phyloP scores from a whole-genome alignment of 2,888 invertebrate species.

The Drosophila nr. medialis region DNA sequence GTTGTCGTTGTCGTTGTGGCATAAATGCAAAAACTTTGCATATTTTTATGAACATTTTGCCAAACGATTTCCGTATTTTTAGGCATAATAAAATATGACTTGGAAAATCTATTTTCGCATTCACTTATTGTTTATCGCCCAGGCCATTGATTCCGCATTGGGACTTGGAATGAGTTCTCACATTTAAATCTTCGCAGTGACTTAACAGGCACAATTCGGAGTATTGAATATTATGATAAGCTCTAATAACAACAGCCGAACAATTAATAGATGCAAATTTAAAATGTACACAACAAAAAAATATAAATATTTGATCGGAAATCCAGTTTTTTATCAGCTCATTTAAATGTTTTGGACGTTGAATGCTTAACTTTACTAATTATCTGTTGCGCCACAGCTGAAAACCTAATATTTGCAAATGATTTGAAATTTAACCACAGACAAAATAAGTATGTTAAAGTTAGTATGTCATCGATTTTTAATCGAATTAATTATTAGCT shows the following conservation, averaged over 20 bases:
- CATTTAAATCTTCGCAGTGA: constrained; percentile 61
- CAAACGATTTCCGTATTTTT: constrained; percentile 31
- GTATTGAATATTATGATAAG: constrained; percentile 24
- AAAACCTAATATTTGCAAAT: neutral
- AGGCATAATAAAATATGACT: constrained; percentile 60
- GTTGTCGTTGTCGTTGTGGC: constrained; percentile 44
- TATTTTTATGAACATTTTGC: constrained; percentile 53
- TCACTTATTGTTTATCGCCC: constrained; percentile 66
- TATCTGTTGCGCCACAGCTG: neutral
- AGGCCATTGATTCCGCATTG: constrained; percentile 61
- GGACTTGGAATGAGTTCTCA: neutral
- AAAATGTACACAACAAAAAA: neutral
- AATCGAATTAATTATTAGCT: neutral
- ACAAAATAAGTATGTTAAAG: neutral
- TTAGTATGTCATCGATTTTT: neutral
- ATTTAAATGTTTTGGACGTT: neutral
- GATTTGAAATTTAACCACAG: neutral
- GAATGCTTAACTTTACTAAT: neutral
- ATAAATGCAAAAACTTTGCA: constrained; percentile 66
- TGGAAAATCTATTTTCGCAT: constrained; percentile 69
- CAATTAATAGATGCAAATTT: neutral
- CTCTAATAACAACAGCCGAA: neutral
- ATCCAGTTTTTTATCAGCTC: neutral
- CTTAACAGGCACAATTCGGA: constrained; percentile 17
- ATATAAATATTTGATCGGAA: neutral